Base-by-base conservation (phyloP, 2,797 vertebrate genomes). In the Sternarchorhynchus goeldii region DNA sequence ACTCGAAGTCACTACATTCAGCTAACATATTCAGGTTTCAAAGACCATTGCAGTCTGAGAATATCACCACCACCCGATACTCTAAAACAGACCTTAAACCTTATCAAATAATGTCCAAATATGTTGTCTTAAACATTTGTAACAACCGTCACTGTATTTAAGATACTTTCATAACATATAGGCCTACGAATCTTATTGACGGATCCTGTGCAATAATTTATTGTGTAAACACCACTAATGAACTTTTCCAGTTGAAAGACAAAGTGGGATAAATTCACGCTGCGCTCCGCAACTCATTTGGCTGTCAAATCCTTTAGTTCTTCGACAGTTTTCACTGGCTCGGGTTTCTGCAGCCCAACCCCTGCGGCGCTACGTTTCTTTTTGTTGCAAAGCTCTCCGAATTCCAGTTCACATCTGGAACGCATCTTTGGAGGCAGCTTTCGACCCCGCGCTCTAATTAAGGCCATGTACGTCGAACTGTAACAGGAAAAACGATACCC, bases 371-470 rank as follows among this genome's bases (percentile, higher is more conserved):
- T 53, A 50, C 31, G 81, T 81, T 86, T 84, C 82, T 87, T 82
- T 83, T 82, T 81, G 80, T 85, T 77, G 65, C 79, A 83, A 81
- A 85, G 80, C 79, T 77, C 73, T 73, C 80, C 20, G 81, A 86
- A 88, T 88, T 87, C 82, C 87, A 80, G 79, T 69, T 65, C 83
- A 88, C 88, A 88, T 88, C 88, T 88, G 88, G 88, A 88, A 87
- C 73, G 67, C 84, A 87, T 88, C 85, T 86, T 65, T 57, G 69
- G 75, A 85, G 80, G 79, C 84, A 68, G 76, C 58, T 34, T 83
- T 80, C 75, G 64, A 50, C 77, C 79, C 83, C 68, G 65, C 57
- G 67, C 64, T 83, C 74, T 87, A 86, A 88, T 88, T 87, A 87
- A 87, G 83, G 67, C 85, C 81, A 80, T 86, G 78, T 73, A 83